Evolutionary conservation across 2,113 vertebrate genomes (phyloP).

Genomic region (Stercorarius parasiticus): DNA sequence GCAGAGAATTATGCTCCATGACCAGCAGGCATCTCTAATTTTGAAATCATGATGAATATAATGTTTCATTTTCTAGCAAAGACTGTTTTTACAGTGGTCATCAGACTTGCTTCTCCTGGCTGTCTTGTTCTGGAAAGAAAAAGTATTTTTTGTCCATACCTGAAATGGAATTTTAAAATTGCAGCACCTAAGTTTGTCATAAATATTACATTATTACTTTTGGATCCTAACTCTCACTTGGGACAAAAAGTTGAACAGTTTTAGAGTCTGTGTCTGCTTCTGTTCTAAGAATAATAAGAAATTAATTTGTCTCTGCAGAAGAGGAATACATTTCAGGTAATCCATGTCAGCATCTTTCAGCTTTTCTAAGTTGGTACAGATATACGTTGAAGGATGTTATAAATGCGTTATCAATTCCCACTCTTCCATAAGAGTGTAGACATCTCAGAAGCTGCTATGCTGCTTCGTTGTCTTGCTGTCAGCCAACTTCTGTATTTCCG

Average conservation of each 20-base stretch:
- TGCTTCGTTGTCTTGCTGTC: not conserved
- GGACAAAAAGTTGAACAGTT: not conserved
- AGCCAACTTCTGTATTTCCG: not conserved
- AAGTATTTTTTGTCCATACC: not conserved
- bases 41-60: not conserved
- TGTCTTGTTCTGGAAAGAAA: not conserved
- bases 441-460: not conserved
- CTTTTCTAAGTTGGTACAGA: not conserved
- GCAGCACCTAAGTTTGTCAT: not conserved
- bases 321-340: not conserved
- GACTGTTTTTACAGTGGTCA: not conserved
- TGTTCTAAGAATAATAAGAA: not conserved
- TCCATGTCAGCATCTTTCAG: not conserved
- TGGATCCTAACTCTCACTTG: not conserved
- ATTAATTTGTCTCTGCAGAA: not conserved
- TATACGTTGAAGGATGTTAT: not conserved
- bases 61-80: not conserved
- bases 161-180: not conserved
- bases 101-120: not conserved
- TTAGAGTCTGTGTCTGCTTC: not conserved
- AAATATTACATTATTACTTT: not conserved
- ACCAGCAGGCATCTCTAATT: not conserved
- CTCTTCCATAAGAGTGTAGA: rapidly evolving
- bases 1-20: not conserved
- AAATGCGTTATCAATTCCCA: not conserved